Conservation (phyloP, 2,888 invertebrate genomes). For the Clunio marinus region DNA sequence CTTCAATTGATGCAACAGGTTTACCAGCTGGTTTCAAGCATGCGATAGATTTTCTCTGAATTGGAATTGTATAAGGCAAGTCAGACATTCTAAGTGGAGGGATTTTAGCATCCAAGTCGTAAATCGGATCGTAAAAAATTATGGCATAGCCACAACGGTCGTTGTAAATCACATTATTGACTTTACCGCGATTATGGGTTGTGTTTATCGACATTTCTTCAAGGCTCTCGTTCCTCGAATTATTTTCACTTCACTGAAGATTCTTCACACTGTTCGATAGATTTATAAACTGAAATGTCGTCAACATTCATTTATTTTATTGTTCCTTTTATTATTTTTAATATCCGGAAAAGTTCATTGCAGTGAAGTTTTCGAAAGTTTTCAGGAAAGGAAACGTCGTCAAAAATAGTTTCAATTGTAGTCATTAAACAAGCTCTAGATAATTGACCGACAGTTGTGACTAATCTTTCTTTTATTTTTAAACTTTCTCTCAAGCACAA, state of each 20-base stretch:
- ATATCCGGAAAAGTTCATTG: not conserved
- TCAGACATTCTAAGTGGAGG: conserved; percentile 21
- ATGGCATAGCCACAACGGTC: conserved; percentile 36
- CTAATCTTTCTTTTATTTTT: too few species aligned
- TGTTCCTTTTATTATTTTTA: not conserved
- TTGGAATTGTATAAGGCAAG: conserved; percentile 36
- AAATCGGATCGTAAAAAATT: conserved; percentile 37
- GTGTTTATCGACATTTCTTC: not conserved
- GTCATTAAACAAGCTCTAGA: too few species aligned
- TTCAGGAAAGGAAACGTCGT: too few species aligned
- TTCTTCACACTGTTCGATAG: not conserved
- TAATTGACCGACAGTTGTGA: too few species aligned
- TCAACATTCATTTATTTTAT: not conserved
- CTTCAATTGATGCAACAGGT: conserved; percentile 3
- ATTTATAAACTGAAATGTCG: not conserved
- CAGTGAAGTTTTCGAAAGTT: not conserved
- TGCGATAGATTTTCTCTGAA: conserved; percentile 13
- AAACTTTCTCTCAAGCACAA: too few species aligned
- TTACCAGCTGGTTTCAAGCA: conserved; percentile 30
- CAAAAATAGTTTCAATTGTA: too few species aligned
- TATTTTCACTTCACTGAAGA: not conserved
- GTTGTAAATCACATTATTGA: conserved; percentile 37
- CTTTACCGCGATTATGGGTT: conserved; percentile 34
- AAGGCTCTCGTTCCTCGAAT: not conserved
- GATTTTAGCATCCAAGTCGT: conserved; percentile 32